Base-by-base conservation (phyloP, 2,113 vertebrate genomes). In the Nipponia nippon region DNA sequence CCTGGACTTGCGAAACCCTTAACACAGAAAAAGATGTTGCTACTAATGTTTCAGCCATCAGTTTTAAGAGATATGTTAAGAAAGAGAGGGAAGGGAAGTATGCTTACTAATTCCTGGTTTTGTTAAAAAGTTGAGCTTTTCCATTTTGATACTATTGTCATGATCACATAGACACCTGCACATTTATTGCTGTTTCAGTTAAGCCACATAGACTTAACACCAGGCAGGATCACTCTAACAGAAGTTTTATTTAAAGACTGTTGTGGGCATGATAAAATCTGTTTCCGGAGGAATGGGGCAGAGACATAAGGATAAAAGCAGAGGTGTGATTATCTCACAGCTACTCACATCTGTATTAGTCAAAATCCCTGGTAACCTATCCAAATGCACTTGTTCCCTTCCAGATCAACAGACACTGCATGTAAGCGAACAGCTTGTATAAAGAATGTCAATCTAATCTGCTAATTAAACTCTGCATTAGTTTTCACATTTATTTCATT, bases 291-390 rank as follows among this genome's bases (percentile, higher is more conserved):
- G 38, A 87, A 38, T 29, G 44, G 42, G 50, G 26, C n/a, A 61
- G 34, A 63, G 44, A 83, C 34, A 46, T 66, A 81, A 81, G 25
- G 40, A 50, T 83, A 53, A 58, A 82, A 81, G 42, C 0, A 2
- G 72, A 84, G 42, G 44, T 89, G 61, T 89, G 61, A 72, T 84
- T 61, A 80, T 88, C 36, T 89, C 58, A 16, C 30, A 82, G 27
- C 40, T 95, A 29, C 62, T 96, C 76, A 77, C 40, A 85, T 79
- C 87, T 93, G 81, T 83, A 75, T 87, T 95, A 89, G 52, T 83
- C 44, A 94, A 80, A 90, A 94, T 85, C 70, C 34, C 21, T n/a
- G 16, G 16, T 85, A 59, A 93, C 70, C 40, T 86, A 36, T 46
- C 61, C 58, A 90, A 52, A 80, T 2, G 4, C 16, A 29, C 21